Conservation (phyloP, 2,888 invertebrate species). For the Isotomurus palustris region DNA sequence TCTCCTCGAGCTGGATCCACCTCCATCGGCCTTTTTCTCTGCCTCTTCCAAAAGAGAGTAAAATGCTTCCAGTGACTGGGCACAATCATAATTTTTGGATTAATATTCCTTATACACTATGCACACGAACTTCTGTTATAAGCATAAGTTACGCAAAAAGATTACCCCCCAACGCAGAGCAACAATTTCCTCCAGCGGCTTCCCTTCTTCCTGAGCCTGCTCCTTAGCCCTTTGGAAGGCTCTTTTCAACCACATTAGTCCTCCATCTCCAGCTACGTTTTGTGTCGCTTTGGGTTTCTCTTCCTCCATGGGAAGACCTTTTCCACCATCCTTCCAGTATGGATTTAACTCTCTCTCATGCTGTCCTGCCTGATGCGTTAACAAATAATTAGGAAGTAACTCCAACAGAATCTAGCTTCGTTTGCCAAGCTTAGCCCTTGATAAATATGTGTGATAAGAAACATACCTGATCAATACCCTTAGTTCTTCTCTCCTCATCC, state of each 20-base stretch:
- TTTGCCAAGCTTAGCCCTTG: neutral
- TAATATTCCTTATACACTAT: neutral
- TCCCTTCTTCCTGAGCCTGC: slow-evolving; percentile 55
- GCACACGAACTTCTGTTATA: neutral
- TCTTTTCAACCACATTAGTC: slow-evolving; percentile 55
- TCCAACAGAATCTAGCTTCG: no score
- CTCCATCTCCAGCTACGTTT: slow-evolving; percentile 54
- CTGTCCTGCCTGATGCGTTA: slow-evolving; percentile 61
- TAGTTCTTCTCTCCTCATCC: slow-evolving; percentile 18
- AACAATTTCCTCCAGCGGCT: slow-evolving; percentile 57
- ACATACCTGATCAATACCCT: slow-evolving; percentile 33
- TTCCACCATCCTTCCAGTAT: slow-evolving; percentile 85
- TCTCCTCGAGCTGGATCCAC: no score
- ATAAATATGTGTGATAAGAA: neutral
- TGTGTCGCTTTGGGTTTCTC: slow-evolving; percentile 7
- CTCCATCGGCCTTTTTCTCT: slow-evolving; percentile 48
- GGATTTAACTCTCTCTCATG: slow-evolving; percentile 79
- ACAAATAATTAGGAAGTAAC: slow-evolving; percentile 3
- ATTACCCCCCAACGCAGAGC: slow-evolving; percentile 58
- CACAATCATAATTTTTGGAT: no score
- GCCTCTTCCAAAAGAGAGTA: slow-evolving; percentile 54
- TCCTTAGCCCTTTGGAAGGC: slow-evolving; percentile 56
- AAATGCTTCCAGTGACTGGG: slow-evolving; percentile 56
- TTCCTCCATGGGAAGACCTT: slow-evolving; percentile 63
- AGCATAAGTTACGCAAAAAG: neutral